Conservation (phyloP, 2,113 vertebrate species). For the Taxidea taxus region DNA sequence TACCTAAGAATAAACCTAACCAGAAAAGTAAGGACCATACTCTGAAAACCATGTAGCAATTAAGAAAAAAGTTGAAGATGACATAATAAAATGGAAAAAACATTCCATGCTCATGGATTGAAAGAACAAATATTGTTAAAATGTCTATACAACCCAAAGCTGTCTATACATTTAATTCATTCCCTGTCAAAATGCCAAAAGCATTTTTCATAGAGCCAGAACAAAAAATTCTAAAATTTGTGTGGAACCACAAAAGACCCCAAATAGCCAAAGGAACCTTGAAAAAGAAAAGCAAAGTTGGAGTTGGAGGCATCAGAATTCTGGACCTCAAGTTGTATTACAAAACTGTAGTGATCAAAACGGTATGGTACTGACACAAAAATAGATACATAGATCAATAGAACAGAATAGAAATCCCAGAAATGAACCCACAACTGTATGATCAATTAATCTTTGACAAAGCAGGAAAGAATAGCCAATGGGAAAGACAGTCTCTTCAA, state of each 20-base stretch:
- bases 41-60: background rate
- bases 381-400: background rate
- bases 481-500: background rate
- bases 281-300: background rate
- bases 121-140: background rate
- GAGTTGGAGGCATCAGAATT: background rate
- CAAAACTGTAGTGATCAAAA: background rate
- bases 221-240: background rate
- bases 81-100: background rate
- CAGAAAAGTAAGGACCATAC: background rate
- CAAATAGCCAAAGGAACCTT: background rate
- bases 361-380: background rate
- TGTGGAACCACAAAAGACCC: background rate
- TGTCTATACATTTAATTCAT: background rate
- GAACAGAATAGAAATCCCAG: background rate
- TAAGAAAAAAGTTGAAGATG: background rate
- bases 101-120: background rate
- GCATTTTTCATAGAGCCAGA: background rate
- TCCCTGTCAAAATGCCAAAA: background rate
- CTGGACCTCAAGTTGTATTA: background rate
- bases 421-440: background rate
- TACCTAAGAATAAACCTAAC: background rate
- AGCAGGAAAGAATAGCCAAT: background rate
- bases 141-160: background rate
- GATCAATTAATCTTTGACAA: background rate